Conservation (phyloP, 2,797 vertebrate species). For the Microhierax caerulescens region DNA sequence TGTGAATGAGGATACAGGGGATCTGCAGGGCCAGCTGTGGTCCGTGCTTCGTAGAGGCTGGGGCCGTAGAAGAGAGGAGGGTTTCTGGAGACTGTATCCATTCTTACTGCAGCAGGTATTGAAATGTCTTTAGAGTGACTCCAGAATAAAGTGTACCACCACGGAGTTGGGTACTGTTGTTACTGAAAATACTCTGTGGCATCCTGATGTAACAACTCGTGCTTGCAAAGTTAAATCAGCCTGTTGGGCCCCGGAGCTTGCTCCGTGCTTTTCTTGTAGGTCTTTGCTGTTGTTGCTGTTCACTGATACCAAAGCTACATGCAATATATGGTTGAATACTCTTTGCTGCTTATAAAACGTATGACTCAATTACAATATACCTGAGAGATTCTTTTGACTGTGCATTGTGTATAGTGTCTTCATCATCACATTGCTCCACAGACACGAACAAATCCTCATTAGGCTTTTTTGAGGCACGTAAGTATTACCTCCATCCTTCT, state of each 20-base stretch:
- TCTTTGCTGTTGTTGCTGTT: conserved; percentile 14
- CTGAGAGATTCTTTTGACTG: conserved; percentile 28
- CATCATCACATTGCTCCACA: neutral
- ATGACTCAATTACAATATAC: conserved; percentile 24
- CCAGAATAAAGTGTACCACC: conserved; percentile 4
- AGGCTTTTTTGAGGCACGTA: conserved; percentile 14
- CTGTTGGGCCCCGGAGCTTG: neutral
- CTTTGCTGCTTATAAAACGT: conserved; percentile 39
- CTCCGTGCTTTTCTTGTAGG: neutral
- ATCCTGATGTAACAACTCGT: neutral
- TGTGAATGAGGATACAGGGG: neutral
- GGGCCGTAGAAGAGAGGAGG: neutral
- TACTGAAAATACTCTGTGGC: neutral
- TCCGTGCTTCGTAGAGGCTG: neutral
- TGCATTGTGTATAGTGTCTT: conserved; percentile 31
- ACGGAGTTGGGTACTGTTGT: conserved; percentile 11
- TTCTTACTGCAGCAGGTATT: neutral
- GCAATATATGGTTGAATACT: neutral
- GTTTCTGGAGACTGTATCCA: neutral
- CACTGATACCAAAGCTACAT: neutral
- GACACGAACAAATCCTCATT: neutral
- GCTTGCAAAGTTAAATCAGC: neutral
- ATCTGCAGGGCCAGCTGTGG: neutral
- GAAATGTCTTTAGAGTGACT: neutral
- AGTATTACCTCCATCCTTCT: neutral